Base-by-base conservation (phyloP, 1,140 invertebrate genomes). In the Macrocentrus cingulum region DNA sequence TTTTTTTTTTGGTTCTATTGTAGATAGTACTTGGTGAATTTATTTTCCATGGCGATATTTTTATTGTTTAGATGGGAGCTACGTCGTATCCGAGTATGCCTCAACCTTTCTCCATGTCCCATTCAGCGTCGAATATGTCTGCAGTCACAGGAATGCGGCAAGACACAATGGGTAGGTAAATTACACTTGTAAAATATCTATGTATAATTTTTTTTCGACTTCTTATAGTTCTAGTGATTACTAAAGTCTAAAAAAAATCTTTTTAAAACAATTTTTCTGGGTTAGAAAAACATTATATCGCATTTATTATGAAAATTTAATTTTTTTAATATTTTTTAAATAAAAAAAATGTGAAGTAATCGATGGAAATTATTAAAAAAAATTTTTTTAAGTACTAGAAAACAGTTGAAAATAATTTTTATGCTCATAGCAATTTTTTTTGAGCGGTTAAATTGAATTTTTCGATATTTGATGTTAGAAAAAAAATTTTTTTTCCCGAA, bases 31-130 rank as follows among this genome's bases (percentile, higher is more conserved):
- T 9, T 29, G 9, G 4, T 46, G n/a, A 19, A 46, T 8, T 46
- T 2, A 13, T 46, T 19, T n/a, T n/a, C n/a, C n/a, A 11, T 4
- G 44, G 18, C 44, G 11, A 22, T 16, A 68, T 71, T 71, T 74
- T 82, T 55, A 18, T 20, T 29, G 87, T 88, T 11, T 84, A 93
- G 86, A 97, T 96, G 93, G 89, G 88, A 53, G 87, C 91, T 36
- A 87, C 91, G 67, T 91, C 90, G 15, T 95, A 97, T 80, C 91
- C 92, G 6, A 88, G 89, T 55, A 95, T 96, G 88, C 89, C 90
- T 8, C 94, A 97, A 76, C 91, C 92, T 42, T 97, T 97, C 80
- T 91, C 92, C 49, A 97, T 97, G 92, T 88, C 90, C 15, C 91
- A 95, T 75, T 84, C 88, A 32, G 85, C 90, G 63, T 84, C 89